Evolutionary conservation across 1,140 invertebrate species (phyloP).

Genomic region (Magallana angulata): DNA sequence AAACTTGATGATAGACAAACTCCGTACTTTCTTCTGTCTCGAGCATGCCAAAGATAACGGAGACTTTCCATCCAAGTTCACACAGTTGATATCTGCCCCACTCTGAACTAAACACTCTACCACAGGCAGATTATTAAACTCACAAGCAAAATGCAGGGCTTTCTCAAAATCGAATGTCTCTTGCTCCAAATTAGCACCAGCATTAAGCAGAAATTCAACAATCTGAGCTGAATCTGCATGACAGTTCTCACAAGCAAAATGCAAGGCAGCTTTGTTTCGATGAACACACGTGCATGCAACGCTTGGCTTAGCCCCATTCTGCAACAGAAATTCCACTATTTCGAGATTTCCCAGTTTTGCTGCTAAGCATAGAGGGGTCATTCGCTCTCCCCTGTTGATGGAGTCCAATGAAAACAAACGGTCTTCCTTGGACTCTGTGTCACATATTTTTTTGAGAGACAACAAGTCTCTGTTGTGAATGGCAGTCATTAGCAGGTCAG

Average conservation of each 20-base stretch:
- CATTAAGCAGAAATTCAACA: constrained; percentile 10
- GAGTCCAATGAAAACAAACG: background rate
- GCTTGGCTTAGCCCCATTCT: background rate
- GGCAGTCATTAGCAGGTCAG: background rate
- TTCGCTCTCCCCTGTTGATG: constrained; percentile 13
- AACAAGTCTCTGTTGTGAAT: constrained; percentile 17
- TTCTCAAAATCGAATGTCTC: constrained; percentile 42
- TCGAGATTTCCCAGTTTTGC: background rate
- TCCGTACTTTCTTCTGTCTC: background rate
- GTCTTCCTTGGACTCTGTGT: background rate
- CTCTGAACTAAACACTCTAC: background rate
- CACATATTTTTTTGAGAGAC: background rate
- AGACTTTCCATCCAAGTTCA: constrained; percentile 15
- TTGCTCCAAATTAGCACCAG: constrained; percentile 16
- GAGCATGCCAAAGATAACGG: constrained; percentile 30
- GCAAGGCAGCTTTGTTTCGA: constrained; percentile 40
- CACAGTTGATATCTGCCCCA: constrained; percentile 20
- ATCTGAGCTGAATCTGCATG: constrained; percentile 22
- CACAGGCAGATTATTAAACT: background rate
- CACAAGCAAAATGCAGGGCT: constrained; percentile 27
- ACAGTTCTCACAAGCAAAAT: constrained; percentile 37
- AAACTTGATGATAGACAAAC: constrained; percentile 5
- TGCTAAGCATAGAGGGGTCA: constrained; percentile 28
- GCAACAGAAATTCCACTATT: background rate
- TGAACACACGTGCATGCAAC: background rate